These are phyloP conservation scores for human (Homo sapiens) DNA, from an alignment of 2,113 vertebrate genomes.

Conservation along the genomic window GRCh38 chr16:77932501-77933000, in stretches of 20 bases:
- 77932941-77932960: background rate
- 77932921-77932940: background rate
- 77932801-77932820: constrained; percentile 42
- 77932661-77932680: background rate
- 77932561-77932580: background rate
- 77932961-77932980: background rate
- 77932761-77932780: background rate
- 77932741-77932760: background rate
- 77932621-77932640: background rate
- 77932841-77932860: constrained; percentile 6
- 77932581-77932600: background rate
- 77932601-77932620: background rate
- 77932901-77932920: background rate
- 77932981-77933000: background rate
- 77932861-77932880: background rate
- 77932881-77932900: background rate
- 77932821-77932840: background rate
- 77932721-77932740: background rate
- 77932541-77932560: background rate
- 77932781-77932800: constrained; percentile 35
- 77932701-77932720: background rate
- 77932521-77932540: background rate
- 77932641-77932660: background rate
- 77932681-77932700: background rate
- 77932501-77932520: background rate